These are phyloP conservation scores for Anseranas semipalmata DNA, from an alignment of 2,113 vertebrate species.

Conservation along the genomic window DNA sequence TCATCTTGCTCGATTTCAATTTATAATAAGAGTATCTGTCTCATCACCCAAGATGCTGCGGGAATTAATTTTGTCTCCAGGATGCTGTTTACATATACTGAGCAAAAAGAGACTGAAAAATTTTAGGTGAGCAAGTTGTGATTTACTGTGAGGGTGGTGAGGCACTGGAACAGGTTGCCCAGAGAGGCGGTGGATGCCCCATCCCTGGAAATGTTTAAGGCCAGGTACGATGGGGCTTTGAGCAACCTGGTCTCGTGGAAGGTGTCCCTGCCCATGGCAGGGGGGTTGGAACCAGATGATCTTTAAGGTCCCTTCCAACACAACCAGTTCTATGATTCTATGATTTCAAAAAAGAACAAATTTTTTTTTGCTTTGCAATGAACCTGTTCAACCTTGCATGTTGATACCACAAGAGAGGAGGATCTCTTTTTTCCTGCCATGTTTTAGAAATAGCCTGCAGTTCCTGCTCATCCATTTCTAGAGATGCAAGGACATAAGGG, in stretches of 20 bases:
- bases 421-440: background rate
- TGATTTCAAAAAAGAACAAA: background rate
- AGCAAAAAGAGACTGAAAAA: background rate
- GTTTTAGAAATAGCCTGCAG: background rate
- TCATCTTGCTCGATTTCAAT: background rate
- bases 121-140: background rate
- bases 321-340: too few species aligned
- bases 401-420: background rate
- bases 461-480: background rate
- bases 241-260: background rate
- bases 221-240: background rate
- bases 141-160: background rate
- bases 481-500: background rate
- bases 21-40: background rate
- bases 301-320: background rate
- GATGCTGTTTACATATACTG: background rate
- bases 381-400: background rate
- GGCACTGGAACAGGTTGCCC: background rate
- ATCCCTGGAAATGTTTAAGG: background rate
- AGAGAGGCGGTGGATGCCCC: background rate
- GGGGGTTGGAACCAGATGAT: background rate
- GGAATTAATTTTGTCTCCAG: background rate
- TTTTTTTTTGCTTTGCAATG: background rate
- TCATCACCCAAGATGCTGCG: background rate
- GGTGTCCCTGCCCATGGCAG: background rate